Evolutionary conservation across 53 echinoderm and acorn worm species (phyloP), one percentile per base, ranked within the genome.

Genomic region (Holothuria leucospilota): DNA sequence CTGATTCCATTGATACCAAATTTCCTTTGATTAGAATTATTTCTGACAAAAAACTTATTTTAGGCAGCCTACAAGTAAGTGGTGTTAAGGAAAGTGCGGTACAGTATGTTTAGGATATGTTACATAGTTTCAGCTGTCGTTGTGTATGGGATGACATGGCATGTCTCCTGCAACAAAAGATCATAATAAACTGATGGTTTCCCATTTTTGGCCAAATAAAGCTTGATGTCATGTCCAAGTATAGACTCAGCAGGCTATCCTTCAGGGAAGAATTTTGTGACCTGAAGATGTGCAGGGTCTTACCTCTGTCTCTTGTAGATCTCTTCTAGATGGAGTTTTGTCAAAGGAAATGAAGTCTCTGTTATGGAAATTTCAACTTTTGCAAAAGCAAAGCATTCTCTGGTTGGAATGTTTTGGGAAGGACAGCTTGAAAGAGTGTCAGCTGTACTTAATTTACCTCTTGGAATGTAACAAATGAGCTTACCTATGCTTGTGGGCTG

Each of bases 371-470:
- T 69, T 90, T 71, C 15, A 82, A 82, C n/a, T 81, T 30, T 7
- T 61, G n/a, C 15, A 62, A 81, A 60, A 13, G 24, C 24, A 6
- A 26, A 13, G 29, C 61, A 27, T 6, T 81, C 81, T 60, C 34
- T 60, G 10, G 13, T 25, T 1, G 81, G 20, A 11, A 27, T 25
- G 12, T 59, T 15, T 29, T 29, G 7, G 14, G 81, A 59, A 16
- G 91, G 89, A n/a, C n/a, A n/a, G 15, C 85, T 84, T 28, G 94
- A 92, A 8, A 94, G 85, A 23, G 88, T 80, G 66, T 92, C 90
- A 3, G 77, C 85, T 62, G 89, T 89, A 40, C 51, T 11, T 62
- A 89, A 21, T 2, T 89, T 46, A 42, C 87, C 87, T 10, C 91
- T n/a, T n/a, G n/a, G n/a, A n/a, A n/a, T n/a, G n/a, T n/a, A n/a